Evolutionary conservation across 53 echinoderm and acorn worm genomes (phyloP).

Genomic region (Apostichopus leukothele): DNA sequence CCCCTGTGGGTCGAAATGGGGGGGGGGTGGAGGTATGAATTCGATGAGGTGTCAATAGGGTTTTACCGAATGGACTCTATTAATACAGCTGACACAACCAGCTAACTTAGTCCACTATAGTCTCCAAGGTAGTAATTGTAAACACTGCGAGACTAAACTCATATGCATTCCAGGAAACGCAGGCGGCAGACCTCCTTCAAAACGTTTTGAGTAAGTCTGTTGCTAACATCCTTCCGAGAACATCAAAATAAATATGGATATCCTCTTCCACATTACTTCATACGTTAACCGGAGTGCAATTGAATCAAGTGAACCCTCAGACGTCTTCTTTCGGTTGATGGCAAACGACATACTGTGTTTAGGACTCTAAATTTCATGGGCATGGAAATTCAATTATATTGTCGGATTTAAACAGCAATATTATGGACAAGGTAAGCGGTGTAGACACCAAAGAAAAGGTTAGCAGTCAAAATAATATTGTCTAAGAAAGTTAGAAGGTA

Average conservation of each 20-base stretch:
- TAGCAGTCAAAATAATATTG: slow-evolving; percentile 13
- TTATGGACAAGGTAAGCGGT: background rate
- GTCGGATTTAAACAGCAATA: background rate
- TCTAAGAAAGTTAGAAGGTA: slow-evolving; percentile 7
- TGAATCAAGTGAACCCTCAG: background rate
- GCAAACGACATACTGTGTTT: background rate
- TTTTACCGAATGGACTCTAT: too few species aligned
- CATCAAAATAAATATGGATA: slow-evolving; percentile 3
- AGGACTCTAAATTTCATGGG: background rate
- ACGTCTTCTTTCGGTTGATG: background rate
- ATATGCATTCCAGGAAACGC: background rate
- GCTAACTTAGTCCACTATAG: background rate
- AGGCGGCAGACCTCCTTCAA: background rate
- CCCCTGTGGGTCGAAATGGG: background rate
- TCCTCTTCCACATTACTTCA: background rate
- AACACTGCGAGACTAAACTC: background rate
- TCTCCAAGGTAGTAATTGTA: background rate
- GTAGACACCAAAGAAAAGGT: slow-evolving; percentile 1
- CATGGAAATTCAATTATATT: background rate
- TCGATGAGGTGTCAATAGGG: too few species aligned
- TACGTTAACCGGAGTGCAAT: background rate
- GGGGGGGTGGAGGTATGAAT: background rate
- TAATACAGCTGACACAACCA: too few species aligned
- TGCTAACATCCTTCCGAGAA: background rate
- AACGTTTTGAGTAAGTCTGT: background rate